These are phyloP conservation scores for Ornithorhynchus anatinus DNA, from an alignment of 2,113 vertebrate genomes.

Conservation along the genomic window DNA sequence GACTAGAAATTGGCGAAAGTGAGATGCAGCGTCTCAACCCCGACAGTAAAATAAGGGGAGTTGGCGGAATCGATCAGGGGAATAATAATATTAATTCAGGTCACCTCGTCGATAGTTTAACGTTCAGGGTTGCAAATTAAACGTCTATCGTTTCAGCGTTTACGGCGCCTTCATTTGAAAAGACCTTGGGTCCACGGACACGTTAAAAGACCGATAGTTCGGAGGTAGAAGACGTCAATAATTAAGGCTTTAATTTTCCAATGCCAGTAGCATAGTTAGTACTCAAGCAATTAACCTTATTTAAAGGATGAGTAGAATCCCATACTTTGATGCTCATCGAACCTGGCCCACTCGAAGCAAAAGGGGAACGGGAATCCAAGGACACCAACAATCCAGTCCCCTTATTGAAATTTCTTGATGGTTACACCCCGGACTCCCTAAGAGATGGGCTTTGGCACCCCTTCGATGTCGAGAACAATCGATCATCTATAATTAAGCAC, in stretches of 20 bases:
- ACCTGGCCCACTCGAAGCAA: too few relatives aligned
- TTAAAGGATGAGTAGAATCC: not conserved
- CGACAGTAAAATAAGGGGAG: not conserved
- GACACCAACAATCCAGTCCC: too few relatives aligned
- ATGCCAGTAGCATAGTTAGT: not conserved
- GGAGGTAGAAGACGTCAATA: not conserved
- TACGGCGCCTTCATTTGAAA: conserved; percentile 1
- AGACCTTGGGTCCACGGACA: not conserved
- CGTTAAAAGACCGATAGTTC: not conserved
- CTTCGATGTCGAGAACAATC: too few relatives aligned
- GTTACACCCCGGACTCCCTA: too few relatives aligned
- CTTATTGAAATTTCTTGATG: too few relatives aligned
- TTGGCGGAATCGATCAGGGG: not conserved
- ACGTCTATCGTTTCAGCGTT: not conserved
- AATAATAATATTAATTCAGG: not conserved
- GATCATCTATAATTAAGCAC: too few relatives aligned
- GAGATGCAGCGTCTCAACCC: not conserved
- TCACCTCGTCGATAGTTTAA: not conserved
- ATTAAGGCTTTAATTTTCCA: not conserved
- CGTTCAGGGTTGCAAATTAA: conserved; percentile 1
- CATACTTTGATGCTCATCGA: too few relatives aligned
- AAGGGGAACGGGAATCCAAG: too few relatives aligned
- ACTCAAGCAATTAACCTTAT: not conserved
- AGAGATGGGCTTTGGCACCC: too few relatives aligned
- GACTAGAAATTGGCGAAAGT: not conserved